phyloP scores from a whole-genome alignment of 2,888 invertebrate species.

The Congeria kusceri region DNA sequence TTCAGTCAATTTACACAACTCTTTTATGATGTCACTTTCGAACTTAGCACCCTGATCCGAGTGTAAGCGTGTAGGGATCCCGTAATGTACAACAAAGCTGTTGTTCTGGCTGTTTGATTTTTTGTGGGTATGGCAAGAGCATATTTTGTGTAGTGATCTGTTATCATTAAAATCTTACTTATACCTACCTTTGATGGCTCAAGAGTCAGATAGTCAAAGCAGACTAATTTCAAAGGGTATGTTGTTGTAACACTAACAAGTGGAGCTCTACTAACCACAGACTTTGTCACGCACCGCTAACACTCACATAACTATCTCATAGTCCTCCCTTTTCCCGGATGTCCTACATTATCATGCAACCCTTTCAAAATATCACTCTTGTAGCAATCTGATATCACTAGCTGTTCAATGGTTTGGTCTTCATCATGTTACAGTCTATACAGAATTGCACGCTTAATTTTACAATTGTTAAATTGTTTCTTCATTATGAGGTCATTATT shows the following conservation, averaged over 20 bases:
- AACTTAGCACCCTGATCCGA: neutral
- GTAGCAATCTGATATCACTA: neutral
- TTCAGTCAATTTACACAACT: neutral
- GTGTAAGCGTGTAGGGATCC: neutral
- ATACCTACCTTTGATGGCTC: neutral
- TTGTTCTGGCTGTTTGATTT: constrained; percentile 21
- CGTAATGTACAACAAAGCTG: neutral
- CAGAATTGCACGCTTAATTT: neutral
- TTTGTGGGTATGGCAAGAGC: constrained; percentile 13
- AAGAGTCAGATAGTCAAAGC: neutral
- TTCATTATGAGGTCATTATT: constrained; percentile 5
- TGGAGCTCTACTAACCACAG: neutral
- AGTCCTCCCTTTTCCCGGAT: constrained; percentile 4
- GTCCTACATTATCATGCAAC: constrained; percentile 5
- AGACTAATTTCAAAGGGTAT: constrained; percentile 5
- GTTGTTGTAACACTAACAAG: neutral
- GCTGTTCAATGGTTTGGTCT: neutral
- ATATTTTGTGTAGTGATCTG: constrained; percentile 10
- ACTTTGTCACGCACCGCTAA: neutral
- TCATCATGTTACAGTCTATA: neutral
- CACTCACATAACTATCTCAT: neutral
- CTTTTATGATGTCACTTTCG: no score
- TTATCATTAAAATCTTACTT: neutral
- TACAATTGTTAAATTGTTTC: neutral
- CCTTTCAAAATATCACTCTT: neutral